Evolutionary conservation across 2,888 invertebrate genomes (phyloP), one percentile per base, ranked within the genome.

Genomic region (Falcaria lacertinaria): DNA sequence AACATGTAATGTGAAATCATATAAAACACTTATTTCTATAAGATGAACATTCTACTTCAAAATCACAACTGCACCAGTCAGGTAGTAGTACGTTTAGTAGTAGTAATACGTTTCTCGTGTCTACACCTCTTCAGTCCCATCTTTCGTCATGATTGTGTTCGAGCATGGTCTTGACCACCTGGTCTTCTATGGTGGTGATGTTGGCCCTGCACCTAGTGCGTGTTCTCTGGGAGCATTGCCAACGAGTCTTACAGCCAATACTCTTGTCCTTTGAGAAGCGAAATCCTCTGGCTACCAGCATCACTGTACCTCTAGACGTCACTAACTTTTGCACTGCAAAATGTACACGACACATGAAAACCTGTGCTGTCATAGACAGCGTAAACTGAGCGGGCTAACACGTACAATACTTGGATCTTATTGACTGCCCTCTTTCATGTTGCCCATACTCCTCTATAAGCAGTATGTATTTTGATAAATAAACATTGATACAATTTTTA

Each of bases 261-360:
- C 1, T 28, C 11, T 28, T 28, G 5, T 74, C 69, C 48, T 66
- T 73, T 11, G 76, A 69, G 52, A 80, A 81, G 13, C 72, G 59
- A 42, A 64, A 61, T 0, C 77, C 77, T 3, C 64, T 60, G 0
- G 71, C 68, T 28, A 59, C 43, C 47, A 79, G 47, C 74, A 76
- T 75, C 37, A 63, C 64, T 5, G 72, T 78, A 4, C 79, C 79
- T 39, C 74, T 63, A 1, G 50, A 49, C 0, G 77, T 74, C 32
- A 50, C 54, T 36, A 74, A 53, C 40, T 64, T 58, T 41, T 47
- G 47, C 38, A 74, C 78, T 78, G 57, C 36, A 75, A 74, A 43
- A 33, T 45, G 32, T 47, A 19, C 39, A 15, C 15, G 25, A 36
- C 16, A 34, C 15, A 14, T 14, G 1, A 2, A 34, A 32, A 1